Base-by-base conservation (phyloP, 2,888 invertebrate species). In the Diadegma fenestrale region DNA sequence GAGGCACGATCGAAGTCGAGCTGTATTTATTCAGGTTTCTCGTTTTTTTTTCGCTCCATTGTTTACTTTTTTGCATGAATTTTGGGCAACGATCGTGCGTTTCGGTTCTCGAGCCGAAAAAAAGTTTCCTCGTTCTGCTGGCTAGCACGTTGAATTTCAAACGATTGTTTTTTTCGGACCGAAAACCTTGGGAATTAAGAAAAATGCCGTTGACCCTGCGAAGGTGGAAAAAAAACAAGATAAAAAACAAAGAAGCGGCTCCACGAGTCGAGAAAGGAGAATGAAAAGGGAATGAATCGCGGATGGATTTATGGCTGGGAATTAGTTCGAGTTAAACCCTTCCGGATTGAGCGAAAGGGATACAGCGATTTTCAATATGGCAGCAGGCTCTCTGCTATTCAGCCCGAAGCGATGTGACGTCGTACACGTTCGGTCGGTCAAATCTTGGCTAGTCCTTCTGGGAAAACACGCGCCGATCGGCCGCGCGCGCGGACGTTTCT, bases 381-480 rank as follows among this genome's bases (percentile, higher is more conserved):
- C 17, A 33, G 10, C 6, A n/a, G n/a, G n/a, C n/a, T n/a, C n/a
- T n/a, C 45, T 58, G 75, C 6, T 22, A 58, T 58, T 48, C 30
- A 41, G 73, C 43, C 63, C 33, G 30, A 22, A 71, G 61, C 26
- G n/a, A 51, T 51, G 26, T 22, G 58, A 51, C 69, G 48, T 51
- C 33, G 71, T 37, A 37, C 2, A 10, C 37, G 37, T 37, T 37
- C 37, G 37, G 12, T 48, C 14, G 51, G 63, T 51, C 54, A 71
- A 82, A 82, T 54, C 41, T 77, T 69, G 48, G 76, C 41, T 17
- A 72, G 82, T 82, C 71, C 82, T 82, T 82, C 82, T 71, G 71
- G 76, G 81, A 81, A 81, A 81, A 81, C 69, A 69, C 69, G 76
- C 69, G 75, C 75, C 58, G 58, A 10, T 69, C n/a, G 22, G 12